These are phyloP conservation scores for Tenodera sinensis DNA, from an alignment of 2,888 invertebrate genomes.

Conservation along the genomic window DNA sequence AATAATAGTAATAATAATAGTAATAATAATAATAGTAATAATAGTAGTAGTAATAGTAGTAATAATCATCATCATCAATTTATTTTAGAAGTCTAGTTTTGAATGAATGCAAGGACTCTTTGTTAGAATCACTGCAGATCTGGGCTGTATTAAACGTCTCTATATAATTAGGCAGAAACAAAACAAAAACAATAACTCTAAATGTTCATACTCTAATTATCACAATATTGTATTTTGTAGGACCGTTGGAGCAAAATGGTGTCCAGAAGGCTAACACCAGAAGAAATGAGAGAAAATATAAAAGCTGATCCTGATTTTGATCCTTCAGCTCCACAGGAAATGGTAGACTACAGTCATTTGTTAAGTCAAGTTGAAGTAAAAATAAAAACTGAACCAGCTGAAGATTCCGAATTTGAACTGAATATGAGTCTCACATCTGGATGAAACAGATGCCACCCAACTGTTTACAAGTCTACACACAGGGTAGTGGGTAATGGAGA, in stretches of 20 bases:
- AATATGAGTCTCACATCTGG: background rate
- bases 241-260: conserved; percentile 36
- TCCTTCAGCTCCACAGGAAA: background rate
- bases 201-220: no score
- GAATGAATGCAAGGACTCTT: no score
- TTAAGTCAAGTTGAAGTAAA: conserved; percentile 40
- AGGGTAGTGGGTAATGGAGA: background rate
- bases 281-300: conserved; percentile 30
- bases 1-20: no score
- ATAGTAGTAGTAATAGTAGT: no score
- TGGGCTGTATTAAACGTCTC: no score
- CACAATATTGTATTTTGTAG: conserved; percentile 17
- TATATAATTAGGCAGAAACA: no score
- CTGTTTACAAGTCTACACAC: background rate
- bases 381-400: conserved; percentile 38
- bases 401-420: conserved; percentile 25
- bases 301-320: conserved; percentile 28
- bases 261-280: conserved; percentile 26
- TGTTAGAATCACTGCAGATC: no score
- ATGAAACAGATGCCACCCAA: background rate
- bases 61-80: no score
- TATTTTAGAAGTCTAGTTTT: no score
- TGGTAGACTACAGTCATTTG: conserved; percentile 35
- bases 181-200: no score
- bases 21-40: no score